These are phyloP conservation scores for Tokudaia tokunoshimensis DNA, from an alignment of 2,797 vertebrate species.

Conservation along the genomic window DNA sequence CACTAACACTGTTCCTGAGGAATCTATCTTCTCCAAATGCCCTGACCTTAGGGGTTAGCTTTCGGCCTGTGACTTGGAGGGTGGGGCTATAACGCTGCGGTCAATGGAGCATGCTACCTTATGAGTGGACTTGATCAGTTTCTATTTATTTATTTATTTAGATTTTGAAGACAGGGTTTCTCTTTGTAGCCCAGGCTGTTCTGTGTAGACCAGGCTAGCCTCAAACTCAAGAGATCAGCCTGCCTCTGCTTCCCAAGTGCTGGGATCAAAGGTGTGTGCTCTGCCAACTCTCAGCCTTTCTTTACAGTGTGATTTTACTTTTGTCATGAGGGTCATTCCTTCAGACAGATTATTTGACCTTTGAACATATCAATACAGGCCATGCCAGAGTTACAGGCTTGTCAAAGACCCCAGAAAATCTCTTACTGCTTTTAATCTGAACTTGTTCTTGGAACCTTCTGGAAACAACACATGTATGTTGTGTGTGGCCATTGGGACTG, in stretches of 20 bases:
- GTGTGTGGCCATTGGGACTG: not conserved
- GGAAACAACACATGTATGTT: not conserved
- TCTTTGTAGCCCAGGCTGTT: not conserved
- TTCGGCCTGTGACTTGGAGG: not conserved
- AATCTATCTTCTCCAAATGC: not conserved
- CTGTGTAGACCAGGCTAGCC: not conserved
- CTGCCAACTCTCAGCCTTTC: not conserved
- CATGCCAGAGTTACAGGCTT: not conserved
- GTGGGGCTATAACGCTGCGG: not conserved
- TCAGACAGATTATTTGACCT: conserved; percentile 24
- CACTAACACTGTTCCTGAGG: not conserved
- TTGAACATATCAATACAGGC: not conserved
- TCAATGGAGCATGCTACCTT: not conserved
- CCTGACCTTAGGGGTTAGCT: not conserved
- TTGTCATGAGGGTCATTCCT: not conserved
- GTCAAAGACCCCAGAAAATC: not conserved
- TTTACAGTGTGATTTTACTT: not conserved
- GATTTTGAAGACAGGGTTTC: not conserved
- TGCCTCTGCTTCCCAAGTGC: not conserved
- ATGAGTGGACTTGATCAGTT: not conserved
- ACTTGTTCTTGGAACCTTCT: conserved; percentile 18
- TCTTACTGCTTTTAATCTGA: not conserved
- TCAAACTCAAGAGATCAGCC: not conserved
- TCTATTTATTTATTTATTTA: too few relatives aligned
- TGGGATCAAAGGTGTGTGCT: not conserved